phyloP scores from a whole-genome alignment of 2,888 invertebrate species.

The Agrochola circellaris region DNA sequence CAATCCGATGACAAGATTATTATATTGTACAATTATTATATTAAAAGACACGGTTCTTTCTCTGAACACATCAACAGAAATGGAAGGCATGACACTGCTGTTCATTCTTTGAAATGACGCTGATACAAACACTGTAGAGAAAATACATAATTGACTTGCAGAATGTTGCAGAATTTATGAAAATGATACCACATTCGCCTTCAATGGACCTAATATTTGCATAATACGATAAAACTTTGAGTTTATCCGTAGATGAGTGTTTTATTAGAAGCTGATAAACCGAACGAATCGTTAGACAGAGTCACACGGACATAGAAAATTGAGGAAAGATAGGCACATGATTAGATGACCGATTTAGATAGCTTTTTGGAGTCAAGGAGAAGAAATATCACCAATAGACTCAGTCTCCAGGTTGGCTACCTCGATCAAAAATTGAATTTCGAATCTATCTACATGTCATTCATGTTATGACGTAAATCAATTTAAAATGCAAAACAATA shows the following conservation, averaged over 20 bases:
- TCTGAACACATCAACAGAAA: constrained; percentile 16
- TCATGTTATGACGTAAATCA: background rate
- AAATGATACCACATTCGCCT: background rate
- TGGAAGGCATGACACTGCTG: background rate
- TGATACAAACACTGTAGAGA: background rate
- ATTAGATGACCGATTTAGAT: constrained; percentile 26
- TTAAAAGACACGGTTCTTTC: constrained; percentile 15
- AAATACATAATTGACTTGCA: background rate
- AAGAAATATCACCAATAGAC: background rate
- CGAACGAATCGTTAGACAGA: background rate
- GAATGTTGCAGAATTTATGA: background rate
- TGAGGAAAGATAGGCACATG: background rate
- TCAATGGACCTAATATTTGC: background rate
- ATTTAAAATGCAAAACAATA: background rate
- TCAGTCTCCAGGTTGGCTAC: background rate
- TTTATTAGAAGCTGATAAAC: constrained; percentile 20
- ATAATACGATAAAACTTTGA: background rate
- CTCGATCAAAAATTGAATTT: background rate
- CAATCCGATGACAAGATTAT: background rate
- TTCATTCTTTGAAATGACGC: background rate
- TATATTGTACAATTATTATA: constrained; percentile 33
- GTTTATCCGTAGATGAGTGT: background rate
- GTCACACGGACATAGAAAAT: background rate
- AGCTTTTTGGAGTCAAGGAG: constrained; percentile 9
- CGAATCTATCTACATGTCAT: background rate